Percentiles rank a stretch among this genome's conserved stretches.
These are phyloP conservation scores for Nannoperca obscura DNA, from an alignment of 2,797 vertebrate genomes.

Conservation along the genomic window DNA sequence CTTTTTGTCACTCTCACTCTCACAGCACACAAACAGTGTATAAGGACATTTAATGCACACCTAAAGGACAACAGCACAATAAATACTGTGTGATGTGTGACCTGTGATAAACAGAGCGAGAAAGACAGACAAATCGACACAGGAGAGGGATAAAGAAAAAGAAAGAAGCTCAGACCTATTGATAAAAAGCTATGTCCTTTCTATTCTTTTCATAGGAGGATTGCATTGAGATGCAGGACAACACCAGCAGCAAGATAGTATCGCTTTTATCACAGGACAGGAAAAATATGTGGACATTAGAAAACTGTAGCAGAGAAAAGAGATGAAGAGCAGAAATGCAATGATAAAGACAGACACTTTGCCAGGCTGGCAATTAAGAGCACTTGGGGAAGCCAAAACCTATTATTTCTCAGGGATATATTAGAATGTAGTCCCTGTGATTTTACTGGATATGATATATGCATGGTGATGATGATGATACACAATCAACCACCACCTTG, in stretches of 20 bases:
- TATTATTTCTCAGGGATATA: slow-evolving; percentile 35
- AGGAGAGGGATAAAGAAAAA: slow-evolving; percentile 22
- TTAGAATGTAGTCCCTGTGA: slow-evolving; percentile 15
- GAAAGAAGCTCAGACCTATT: slow-evolving; percentile 31
- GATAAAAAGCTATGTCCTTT: slow-evolving; percentile 62
- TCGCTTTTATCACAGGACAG: slow-evolving; percentile 67
- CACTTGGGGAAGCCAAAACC: slow-evolving; percentile 43
- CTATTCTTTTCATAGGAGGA: slow-evolving; percentile 49
- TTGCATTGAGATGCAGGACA: slow-evolving; percentile 76
- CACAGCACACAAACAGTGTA: background rate
- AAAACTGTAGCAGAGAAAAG: slow-evolving; percentile 42
- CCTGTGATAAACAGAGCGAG: slow-evolving; percentile 1
- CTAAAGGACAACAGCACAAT: slow-evolving; percentile 19
- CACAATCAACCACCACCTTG: slow-evolving; percentile 16
- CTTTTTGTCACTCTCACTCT: background rate
- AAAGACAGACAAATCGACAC: slow-evolving; percentile 4
- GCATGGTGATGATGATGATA: slow-evolving; percentile 7
- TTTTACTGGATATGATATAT: no score
- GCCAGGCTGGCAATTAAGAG: slow-evolving; percentile 51
- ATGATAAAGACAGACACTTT: slow-evolving; percentile 53
- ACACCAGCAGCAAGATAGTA: slow-evolving; percentile 64
- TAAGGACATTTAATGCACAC: slow-evolving; percentile 7
- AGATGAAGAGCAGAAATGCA: slow-evolving; percentile 47
- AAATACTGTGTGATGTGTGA: background rate
- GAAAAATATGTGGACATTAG: slow-evolving; percentile 62